Percentiles rank a stretch among this genome's conserved stretches.
Conservation (phyloP, 2,797 vertebrate species). For the Myoxocephalus aenaeus region DNA sequence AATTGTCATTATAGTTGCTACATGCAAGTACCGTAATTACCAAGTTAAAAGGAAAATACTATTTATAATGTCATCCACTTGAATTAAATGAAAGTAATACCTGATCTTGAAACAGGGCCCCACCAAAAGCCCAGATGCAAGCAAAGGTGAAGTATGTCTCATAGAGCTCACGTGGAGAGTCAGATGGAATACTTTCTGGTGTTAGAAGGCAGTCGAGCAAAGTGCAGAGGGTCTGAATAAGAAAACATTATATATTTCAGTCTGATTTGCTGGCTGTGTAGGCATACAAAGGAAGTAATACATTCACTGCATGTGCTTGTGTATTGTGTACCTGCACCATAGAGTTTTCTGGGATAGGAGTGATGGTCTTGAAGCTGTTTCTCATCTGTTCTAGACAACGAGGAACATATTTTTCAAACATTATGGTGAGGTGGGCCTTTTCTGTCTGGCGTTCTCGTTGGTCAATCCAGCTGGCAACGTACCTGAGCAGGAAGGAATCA, state of each 20-base stretch:
- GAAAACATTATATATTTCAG: conserved; percentile 9
- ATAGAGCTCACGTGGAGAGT: conserved; percentile 86
- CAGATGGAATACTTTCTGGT: conserved; percentile 84
- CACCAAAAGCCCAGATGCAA: conserved; percentile 90
- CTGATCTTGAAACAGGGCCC: conserved; percentile 86
- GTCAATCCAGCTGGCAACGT: conserved; percentile 90
- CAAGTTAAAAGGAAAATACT: background rate
- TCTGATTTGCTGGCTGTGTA: conserved; percentile 4
- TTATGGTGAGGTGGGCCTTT: conserved; percentile 89
- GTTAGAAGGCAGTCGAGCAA: conserved; percentile 89
- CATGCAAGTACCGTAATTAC: background rate
- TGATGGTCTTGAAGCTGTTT: conserved; percentile 86
- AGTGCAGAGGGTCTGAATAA: conserved; percentile 85
- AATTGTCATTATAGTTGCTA: background rate
- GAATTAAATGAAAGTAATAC: conserved; percentile 64
- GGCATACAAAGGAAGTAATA: background rate
- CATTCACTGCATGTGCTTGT: background rate
- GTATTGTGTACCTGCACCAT: conserved; percentile 85
- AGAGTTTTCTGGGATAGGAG: conserved; percentile 85
- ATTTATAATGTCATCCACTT: background rate
- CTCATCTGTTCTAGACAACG: conserved; percentile 88
- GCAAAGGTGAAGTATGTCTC: conserved; percentile 90
- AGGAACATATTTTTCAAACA: conserved; percentile 91
- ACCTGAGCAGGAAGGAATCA: conserved; percentile 73
- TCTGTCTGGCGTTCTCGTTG: conserved; percentile 85